These are phyloP conservation scores for Psammodynastes pulverulentus DNA, from an alignment of 2,113 vertebrate genomes.

Conservation along the genomic window DNA sequence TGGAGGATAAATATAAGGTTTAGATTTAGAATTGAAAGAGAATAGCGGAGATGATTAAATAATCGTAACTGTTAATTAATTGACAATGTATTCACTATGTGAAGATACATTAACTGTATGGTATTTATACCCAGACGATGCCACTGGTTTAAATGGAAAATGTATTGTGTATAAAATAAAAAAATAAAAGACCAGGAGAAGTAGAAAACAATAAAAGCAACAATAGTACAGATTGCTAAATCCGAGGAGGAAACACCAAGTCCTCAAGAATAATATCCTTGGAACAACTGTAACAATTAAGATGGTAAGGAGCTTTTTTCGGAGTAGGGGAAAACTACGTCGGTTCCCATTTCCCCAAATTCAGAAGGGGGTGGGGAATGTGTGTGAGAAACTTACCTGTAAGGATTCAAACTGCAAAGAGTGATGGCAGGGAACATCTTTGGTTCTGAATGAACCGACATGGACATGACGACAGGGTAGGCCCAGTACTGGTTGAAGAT, in stretches of 20 bases:
- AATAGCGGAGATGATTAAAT: no score
- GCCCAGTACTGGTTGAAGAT: constrained; percentile 65
- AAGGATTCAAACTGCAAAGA: constrained; percentile 67
- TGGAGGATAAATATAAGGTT: no score
- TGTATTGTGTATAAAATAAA: no score
- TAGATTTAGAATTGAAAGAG: no score
- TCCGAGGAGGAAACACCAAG: neutral
- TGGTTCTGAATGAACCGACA: constrained; percentile 53
- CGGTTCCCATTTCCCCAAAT: neutral
- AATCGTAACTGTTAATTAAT: no score
- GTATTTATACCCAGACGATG: no score
- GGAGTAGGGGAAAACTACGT: neutral
- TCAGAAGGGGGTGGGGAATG: neutral
- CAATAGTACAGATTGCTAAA: neutral
- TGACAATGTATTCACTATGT: no score
- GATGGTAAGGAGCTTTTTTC: neutral
- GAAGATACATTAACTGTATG: no score
- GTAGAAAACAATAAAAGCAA: neutral
- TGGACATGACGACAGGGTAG: constrained; percentile 49
- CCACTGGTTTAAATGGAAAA: no score
- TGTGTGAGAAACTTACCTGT: constrained; percentile 50
- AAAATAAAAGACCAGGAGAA: no score
- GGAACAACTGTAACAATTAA: neutral
- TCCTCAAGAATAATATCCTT: neutral
- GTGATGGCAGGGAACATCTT: constrained; percentile 68